Evolutionary conservation across 2,888 invertebrate genomes (phyloP), one percentile per base, ranked within the genome.

Genomic region (Patella caerulea): DNA sequence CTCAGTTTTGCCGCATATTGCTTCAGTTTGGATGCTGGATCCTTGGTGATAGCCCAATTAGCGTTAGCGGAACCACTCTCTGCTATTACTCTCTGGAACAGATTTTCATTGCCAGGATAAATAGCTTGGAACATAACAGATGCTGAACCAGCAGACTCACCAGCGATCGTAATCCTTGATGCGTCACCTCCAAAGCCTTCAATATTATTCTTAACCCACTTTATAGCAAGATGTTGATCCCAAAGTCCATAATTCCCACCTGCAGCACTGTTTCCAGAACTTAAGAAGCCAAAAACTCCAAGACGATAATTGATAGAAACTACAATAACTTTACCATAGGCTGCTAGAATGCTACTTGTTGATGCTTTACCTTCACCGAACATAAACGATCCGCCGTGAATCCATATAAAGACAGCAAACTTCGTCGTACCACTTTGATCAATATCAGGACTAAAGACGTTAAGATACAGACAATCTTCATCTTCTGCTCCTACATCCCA

Each of bases 171-270:
- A 5, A 88, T 81, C 12, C 71, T 78, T 24, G 77, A 70, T 1
- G 82, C 73, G 77, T 88, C 83, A 2, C 86, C 86, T 59, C 82
- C 82, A 74, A 87, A 86, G 1, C 79, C 73, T 5, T 72, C 78
- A 59, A 84, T 83, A 71, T 88, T 87, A 17, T 83, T 82, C 55
- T 86, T 81, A 3, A 86, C 82, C 87, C 87, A 88, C 56, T 79
- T 45, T 52, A 88, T 71, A 4, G 87, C 88, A 29, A 82, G 55
- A 34, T 82, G 78, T 77, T 87, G 87, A 75, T 88, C 88, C 82
- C 84, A 86, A 5, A 88, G 78, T 2, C 86, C 88, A 75, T 79
- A 81, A 74, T 89, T 89, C 17, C 88, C 89, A 11, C 82, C 82
- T 17, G 84, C 78, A 55, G 80, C 81, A 9, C 77, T 55, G 74